Conservation (phyloP, 2,888 invertebrate genomes). For the Ommatoiulus sabulosus region DNA sequence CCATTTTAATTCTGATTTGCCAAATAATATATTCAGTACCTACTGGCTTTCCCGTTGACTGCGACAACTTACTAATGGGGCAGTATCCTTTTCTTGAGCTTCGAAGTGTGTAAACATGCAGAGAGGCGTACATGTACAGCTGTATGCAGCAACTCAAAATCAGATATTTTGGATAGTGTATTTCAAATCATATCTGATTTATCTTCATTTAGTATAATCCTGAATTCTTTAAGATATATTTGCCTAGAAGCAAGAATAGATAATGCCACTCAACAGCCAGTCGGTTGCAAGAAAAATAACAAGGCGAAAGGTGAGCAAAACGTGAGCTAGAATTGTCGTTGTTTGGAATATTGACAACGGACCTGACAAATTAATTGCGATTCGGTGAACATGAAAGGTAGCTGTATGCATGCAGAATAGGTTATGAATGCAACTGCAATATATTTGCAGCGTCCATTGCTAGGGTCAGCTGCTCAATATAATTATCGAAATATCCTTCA, state of each 20-base stretch:
- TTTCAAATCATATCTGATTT: not conserved
- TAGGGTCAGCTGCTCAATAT: not conserved
- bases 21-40: slow-evolving; percentile 11
- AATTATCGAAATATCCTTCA: not conserved
- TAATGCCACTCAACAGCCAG: slow-evolving; percentile 86
- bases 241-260: slow-evolving; percentile 76
- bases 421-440: not conserved
- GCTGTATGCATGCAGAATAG: too few species aligned
- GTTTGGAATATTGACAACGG: too few species aligned
- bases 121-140: not conserved
- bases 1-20: not conserved
- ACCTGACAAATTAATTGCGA: too few species aligned
- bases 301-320: slow-evolving; percentile 79
- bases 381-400: too few species aligned
- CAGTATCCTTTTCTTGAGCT: slow-evolving; percentile 61
- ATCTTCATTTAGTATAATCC: slow-evolving; percentile 3
- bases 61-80: slow-evolving; percentile 76
- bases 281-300: slow-evolving; percentile 82
- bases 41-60: slow-evolving; percentile 66
- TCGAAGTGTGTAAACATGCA: not conserved
- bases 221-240: slow-evolving; percentile 62
- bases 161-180: not conserved
- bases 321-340: too few species aligned
- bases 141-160: not conserved
- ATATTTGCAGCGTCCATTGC: too few species aligned